phyloP scores from a whole-genome alignment of 2,888 invertebrate species.

The Leucania comma region DNA sequence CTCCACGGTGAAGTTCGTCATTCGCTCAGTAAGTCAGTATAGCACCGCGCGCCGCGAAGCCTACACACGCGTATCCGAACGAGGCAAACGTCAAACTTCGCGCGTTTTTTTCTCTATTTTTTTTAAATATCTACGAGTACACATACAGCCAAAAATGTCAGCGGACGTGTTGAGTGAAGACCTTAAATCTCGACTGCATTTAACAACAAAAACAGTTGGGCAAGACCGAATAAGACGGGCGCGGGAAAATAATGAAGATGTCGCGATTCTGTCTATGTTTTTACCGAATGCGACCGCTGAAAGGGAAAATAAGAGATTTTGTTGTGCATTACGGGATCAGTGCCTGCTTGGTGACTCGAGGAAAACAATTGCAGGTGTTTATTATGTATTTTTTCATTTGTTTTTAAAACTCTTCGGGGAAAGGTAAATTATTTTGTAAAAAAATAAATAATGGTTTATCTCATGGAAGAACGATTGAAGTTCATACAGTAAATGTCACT shows the following conservation, averaged over 20 bases:
- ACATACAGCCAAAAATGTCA: conserved; percentile 90
- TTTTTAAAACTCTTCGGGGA: conserved; percentile 14
- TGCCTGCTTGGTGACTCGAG: conserved; percentile 95
- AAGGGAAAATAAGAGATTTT: conserved; percentile 93
- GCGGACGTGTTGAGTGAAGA: conserved; percentile 95
- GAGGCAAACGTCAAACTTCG: conserved; percentile 69
- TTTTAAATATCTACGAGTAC: conserved; percentile 36
- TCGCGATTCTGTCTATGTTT: conserved; percentile 96
- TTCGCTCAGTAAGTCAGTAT: conserved; percentile 72
- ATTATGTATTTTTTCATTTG: conserved; percentile 39
- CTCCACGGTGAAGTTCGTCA: conserved; percentile 68
- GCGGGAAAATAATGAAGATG: conserved; percentile 96
- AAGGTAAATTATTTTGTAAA: conserved; percentile 19
- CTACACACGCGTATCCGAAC: conserved; percentile 72
- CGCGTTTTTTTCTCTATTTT: conserved; percentile 67
- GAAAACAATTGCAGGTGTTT: conserved; percentile 94
- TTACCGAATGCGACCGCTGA: conserved; percentile 92
- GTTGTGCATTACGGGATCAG: conserved; percentile 94
- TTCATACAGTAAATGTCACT: not conserved
- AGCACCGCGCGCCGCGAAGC: conserved; percentile 86
- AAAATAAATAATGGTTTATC: not conserved
- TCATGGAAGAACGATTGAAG: conserved; percentile 11
- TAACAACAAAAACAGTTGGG: conserved; percentile 95
- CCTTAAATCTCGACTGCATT: conserved; percentile 93
- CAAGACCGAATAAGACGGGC: conserved; percentile 95